Evolutionary conservation across 1,140 invertebrate genomes (phyloP).

Genomic region (Rhopalosiphum maidis): DNA sequence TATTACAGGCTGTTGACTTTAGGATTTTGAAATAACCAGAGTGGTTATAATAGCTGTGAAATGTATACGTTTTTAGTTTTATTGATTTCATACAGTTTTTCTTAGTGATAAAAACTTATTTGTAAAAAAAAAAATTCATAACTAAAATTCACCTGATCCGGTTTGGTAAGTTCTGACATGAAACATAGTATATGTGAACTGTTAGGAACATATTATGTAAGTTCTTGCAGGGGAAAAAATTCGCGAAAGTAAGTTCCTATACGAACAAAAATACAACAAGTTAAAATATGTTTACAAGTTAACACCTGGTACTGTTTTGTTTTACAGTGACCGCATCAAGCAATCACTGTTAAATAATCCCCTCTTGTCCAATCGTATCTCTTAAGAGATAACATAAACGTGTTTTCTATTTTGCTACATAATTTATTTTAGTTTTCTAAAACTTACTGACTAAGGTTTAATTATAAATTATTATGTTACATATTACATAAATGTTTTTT

Average conservation of each 20-base stretch:
- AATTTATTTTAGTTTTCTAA: too few relatives aligned
- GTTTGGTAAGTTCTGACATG: not conserved
- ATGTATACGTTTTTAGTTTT: not conserved
- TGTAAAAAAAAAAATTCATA: not conserved
- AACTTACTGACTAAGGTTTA: too few relatives aligned
- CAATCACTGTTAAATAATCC: too few relatives aligned
- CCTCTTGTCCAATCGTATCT: too few relatives aligned
- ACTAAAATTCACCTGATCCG: not conserved
- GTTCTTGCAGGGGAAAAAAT: not conserved
- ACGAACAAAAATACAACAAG: not conserved
- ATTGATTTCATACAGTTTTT: not conserved
- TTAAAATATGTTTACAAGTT: too few relatives aligned
- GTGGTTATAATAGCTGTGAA: not conserved
- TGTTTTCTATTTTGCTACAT: too few relatives aligned
- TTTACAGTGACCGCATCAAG: too few relatives aligned
- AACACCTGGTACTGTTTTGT: too few relatives aligned
- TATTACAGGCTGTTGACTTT: not conserved
- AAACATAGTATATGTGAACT: not conserved
- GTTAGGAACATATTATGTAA: not conserved
- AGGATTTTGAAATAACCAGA: not conserved
- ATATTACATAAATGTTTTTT: too few relatives aligned
- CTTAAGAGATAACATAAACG: too few relatives aligned
- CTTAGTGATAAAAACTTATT: not conserved
- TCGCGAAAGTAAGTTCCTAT: not conserved
- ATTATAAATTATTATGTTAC: too few relatives aligned